A percentile compares a stretch with the other conserved stretches of the same genome.
Evolutionary conservation across 2,113 vertebrate species (phyloP).

Genomic region (Neodon shergylaensis): DNA sequence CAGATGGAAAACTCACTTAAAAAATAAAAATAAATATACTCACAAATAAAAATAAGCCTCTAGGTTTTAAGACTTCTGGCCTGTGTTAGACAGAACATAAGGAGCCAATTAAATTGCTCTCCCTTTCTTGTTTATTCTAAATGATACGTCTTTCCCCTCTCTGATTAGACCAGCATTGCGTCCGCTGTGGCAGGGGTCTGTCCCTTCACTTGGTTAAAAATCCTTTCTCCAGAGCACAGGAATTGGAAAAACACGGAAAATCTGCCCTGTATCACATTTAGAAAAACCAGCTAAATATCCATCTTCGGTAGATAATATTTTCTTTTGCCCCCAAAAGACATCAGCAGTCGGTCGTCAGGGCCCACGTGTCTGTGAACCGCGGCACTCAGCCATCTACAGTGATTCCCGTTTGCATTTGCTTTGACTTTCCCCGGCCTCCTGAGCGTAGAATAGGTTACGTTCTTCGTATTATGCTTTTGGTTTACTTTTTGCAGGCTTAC

Average conservation of each 20-base stretch:
- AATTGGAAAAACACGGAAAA: slow-evolving; percentile 18
- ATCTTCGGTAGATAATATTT: slow-evolving; percentile 49
- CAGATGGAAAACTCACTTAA: slow-evolving; percentile 66
- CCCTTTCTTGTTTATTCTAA: slow-evolving; percentile 75
- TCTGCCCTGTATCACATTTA: neutral
- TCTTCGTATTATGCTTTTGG: slow-evolving; percentile 73
- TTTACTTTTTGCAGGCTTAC: slow-evolving; percentile 41
- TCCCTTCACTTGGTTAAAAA: slow-evolving; percentile 29
- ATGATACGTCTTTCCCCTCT: slow-evolving; percentile 20
- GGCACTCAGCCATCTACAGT: slow-evolving; percentile 60
- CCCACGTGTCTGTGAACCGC: neutral
- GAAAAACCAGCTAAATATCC: slow-evolving; percentile 28
- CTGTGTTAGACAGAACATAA: slow-evolving; percentile 52
- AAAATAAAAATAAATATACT: slow-evolving; percentile 74
- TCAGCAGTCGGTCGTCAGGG: slow-evolving; percentile 40
- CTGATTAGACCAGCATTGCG: slow-evolving; percentile 39
- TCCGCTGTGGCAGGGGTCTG: slow-evolving; percentile 15
- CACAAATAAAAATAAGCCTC: slow-evolving; percentile 73
- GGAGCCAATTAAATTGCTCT: slow-evolving; percentile 74
- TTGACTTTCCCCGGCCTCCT: slow-evolving; percentile 84
- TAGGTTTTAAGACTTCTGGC: slow-evolving; percentile 67
- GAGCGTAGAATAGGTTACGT: slow-evolving; percentile 78
- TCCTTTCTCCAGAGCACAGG: neutral
- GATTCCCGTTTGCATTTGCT: slow-evolving; percentile 79
- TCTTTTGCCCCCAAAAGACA: slow-evolving; percentile 35